Evolutionary conservation across 2,888 invertebrate species (phyloP), one percentile per base, ranked within the genome.

Genomic region (Cephalotes varians): DNA sequence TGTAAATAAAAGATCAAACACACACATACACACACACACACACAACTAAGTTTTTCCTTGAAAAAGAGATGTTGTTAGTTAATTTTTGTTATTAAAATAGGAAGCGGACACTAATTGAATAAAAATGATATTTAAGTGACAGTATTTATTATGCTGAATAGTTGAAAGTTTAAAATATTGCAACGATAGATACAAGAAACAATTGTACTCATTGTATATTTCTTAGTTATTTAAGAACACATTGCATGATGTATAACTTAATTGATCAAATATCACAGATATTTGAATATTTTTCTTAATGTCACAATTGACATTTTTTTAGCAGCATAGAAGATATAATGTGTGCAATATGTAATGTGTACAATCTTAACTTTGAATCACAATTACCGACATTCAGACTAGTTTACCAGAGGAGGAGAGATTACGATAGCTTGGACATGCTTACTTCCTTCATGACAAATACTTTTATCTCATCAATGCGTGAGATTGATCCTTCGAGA

Each of bases 281-380:
- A 40, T 64, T 64, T 28, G 25, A 7, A n/a, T 6, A 31, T n/a
- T 51, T 6, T n/a, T 21, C 34, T 62, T 0, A 6, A 37, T 34
- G 2, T 2, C 21, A 4, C 18, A 60, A 58, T 58, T 73, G 28
- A 47, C 25, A 34, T 47, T 58, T 47, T 44, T 5, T 3, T 18
- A 9, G 18, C 25, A 34, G 34, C 34, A 34, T 5, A 34, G 34
- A n/a, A n/a, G 34, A 3, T 34, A 34, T 34, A 34, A 34, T 34
- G n/a, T n/a, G n/a, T 34, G 34, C 34, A 34, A 34, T 34, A 34
- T 67, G 40, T 49, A 58, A 18, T 81, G 82, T 82, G 80, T 79
- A 80, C 76, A 86, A 87, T 88, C n/a, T n/a, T n/a, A n/a, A n/a
- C 88, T 90, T 72, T 87, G 86, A 91, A 77, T 54, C 73, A 51